phyloP scores from a whole-genome alignment of 2,113 vertebrate genomes.

The Dipodomys stephensi region DNA sequence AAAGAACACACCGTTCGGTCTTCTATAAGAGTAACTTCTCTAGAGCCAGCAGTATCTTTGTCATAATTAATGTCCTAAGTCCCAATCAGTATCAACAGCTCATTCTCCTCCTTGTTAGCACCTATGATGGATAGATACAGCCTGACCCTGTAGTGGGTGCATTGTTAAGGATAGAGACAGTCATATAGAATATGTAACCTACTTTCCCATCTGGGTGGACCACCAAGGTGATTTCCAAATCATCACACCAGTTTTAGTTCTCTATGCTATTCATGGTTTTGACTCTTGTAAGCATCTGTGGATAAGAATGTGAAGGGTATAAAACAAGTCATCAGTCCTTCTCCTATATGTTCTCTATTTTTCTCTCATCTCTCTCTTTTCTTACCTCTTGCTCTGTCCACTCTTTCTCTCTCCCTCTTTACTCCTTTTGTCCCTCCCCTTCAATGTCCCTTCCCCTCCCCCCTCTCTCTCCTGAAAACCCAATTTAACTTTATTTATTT shows the following conservation, averaged over 20 bases:
- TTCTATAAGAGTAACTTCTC: background rate
- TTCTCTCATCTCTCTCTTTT: too few species aligned
- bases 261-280: background rate
- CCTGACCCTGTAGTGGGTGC: background rate
- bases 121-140: too few species aligned
- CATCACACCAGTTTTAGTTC: background rate
- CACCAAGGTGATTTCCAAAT: background rate
- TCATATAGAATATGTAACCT: background rate
- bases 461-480: background rate
- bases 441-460: background rate
- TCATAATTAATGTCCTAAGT: slow-evolving; percentile 41
- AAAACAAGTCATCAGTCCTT: background rate
- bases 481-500: background rate
- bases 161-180: background rate
- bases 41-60: background rate
- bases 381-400: background rate
- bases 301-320: background rate
- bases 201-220: background rate
- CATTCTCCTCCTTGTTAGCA: background rate
- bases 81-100: slow-evolving; percentile 29
- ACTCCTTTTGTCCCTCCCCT: background rate
- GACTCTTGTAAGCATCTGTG: background rate
- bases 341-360: background rate
- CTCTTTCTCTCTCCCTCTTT: background rate
- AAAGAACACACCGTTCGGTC: background rate